Evolutionary conservation across 2,113 vertebrate genomes (phyloP).

Genomic region (Clupea harengus): DNA sequence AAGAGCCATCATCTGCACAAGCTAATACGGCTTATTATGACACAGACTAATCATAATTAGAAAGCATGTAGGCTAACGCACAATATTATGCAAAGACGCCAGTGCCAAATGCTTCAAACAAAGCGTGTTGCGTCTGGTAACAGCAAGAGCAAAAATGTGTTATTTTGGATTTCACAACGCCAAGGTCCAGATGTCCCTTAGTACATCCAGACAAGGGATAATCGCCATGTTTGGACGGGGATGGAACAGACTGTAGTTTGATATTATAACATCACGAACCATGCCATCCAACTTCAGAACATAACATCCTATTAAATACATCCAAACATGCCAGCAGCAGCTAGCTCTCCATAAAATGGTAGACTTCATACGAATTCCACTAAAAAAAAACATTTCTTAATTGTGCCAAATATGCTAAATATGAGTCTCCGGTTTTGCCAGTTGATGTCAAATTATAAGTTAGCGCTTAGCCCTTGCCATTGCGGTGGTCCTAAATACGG

Average conservation of each 20-base stretch:
- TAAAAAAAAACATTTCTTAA: not conserved
- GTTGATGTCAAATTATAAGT: not conserved
- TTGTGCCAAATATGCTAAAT: not conserved
- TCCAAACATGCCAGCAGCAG: not conserved
- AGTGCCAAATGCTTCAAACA: not conserved
- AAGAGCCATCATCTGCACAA: not conserved
- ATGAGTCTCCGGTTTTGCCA: not conserved
- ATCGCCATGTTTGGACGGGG: not conserved
- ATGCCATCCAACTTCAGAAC: not conserved
- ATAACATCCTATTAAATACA: not conserved
- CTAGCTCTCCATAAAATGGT: not conserved
- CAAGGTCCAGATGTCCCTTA: not conserved
- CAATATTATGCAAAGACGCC: not conserved
- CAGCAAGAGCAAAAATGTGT: not conserved
- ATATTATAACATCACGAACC: not conserved
- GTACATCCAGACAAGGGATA: not conserved
- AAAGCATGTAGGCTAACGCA: not conserved
- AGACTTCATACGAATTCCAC: not conserved
- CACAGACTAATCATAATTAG: not conserved
- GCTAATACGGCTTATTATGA: not conserved
- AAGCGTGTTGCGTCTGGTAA: not conserved
- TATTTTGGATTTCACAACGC: not conserved
- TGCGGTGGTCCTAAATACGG: not conserved
- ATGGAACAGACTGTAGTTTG: not conserved
- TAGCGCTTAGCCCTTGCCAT: not conserved